Evolutionary conservation across 2,797 vertebrate species (phyloP), one percentile per base, ranked within the genome.

Genomic region (Odontamblyopus lacepedii): DNA sequence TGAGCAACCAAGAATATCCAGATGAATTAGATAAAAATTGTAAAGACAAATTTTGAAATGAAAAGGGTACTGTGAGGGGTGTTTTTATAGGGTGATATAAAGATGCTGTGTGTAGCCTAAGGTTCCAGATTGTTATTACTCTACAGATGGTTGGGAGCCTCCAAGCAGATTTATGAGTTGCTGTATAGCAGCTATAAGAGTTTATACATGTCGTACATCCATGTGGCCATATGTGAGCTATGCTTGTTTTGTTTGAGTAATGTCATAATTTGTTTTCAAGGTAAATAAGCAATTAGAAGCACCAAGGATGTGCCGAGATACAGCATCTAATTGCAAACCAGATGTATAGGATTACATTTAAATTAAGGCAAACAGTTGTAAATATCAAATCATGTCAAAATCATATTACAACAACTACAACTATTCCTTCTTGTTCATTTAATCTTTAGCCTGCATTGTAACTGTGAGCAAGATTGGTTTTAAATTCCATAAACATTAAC

Each of bases 61-160:
- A 50, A 68, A 35, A 32, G 68, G 73, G 74, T 70, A 78, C 57
- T 62, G 75, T 38, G 57, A 68, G 64, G 50, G 67, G 63, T 66
- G 63, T 23, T 70, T 63, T 69, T 69, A 23, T 23, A 13, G 41
- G n/a, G 84, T 72, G 83, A 76, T 76, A 82, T 76, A 86, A 83
- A 59, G 78, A 73, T 57, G 61, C 70, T 85, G 76, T 60, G 73
- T 29, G 79, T 76, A 70, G 85, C 86, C 88, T 78, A 18, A 78
- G 84, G 86, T 83, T 78, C n/a, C 88, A 82, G 84, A 82, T 82
- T 85, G 89, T 88, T 88, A 92, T 91, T 88, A 84, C 87, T 72
- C 80, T 81, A 81, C 86, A 89, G 89, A 90, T 88, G 87, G 92
- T 68, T 76, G 48, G 75, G 73, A 85, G 78, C 15, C 78, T 77